A percentile compares a stretch with the other conserved stretches of the same genome.
phyloP scores from a whole-genome alignment of 2,888 invertebrate species.

The Drosophila suboccidentalis region DNA sequence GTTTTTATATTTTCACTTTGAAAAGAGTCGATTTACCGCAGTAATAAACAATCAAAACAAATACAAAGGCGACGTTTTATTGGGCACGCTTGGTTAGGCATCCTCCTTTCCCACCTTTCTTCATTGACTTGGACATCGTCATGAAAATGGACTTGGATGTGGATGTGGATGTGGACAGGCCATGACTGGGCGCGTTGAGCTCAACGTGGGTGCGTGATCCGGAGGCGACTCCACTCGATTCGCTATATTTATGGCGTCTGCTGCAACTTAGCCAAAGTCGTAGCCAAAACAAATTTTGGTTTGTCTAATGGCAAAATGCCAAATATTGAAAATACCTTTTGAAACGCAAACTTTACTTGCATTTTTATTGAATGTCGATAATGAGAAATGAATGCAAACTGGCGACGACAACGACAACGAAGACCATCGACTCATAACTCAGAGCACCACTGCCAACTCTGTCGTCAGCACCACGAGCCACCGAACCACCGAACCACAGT shows the following conservation, averaged over 20 bases:
- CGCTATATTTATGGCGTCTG: conserved; percentile 76
- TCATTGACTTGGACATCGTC: background rate
- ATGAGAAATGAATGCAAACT: conserved; percentile 76
- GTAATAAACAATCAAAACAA: conserved; percentile 80
- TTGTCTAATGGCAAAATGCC: conserved; percentile 71
- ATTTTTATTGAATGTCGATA: conserved; percentile 76
- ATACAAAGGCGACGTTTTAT: conserved; percentile 77
- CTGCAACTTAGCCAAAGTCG: conserved; percentile 63
- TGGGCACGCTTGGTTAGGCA: conserved; percentile 73
- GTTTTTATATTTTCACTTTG: conserved; percentile 35
- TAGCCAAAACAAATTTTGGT: conserved; percentile 53
- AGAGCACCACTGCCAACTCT: conserved; percentile 7
- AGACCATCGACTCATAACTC: conserved; percentile 47
- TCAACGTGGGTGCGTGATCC: conserved; percentile 58
- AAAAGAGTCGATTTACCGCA: conserved; percentile 65
- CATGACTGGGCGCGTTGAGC: conserved; percentile 41
- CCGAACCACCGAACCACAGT: conserved; percentile 34
- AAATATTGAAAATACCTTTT: conserved; percentile 53
- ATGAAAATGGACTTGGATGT: background rate
- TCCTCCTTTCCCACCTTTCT: conserved; percentile 18
- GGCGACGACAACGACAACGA: conserved; percentile 32
- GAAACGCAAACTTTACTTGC: conserved; percentile 59
- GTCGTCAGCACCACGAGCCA: conserved; percentile 4
- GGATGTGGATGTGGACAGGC: conserved; percentile 5
- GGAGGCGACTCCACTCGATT: conserved; percentile 15